Base-by-base conservation (phyloP, 1,140 invertebrate genomes). In the Pollicipes pollicipes region DNA sequence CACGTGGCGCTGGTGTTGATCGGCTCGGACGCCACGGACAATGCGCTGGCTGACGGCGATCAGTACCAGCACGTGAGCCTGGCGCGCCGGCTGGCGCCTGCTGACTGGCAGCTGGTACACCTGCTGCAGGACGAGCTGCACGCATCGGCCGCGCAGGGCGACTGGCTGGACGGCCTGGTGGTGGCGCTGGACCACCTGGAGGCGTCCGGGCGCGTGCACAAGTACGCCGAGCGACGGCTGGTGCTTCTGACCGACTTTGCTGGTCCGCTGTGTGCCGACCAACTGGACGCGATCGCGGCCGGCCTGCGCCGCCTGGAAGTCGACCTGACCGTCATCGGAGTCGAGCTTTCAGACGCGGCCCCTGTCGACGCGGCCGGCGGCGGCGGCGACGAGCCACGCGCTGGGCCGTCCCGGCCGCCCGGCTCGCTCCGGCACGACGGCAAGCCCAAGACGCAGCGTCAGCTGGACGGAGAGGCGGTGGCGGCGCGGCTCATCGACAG, bases 101-200 rank as follows among this genome's bases (percentile, higher is more conserved):
- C 79, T 0, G 78, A 79, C 73, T 83, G 82, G 79, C 78, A 82
- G 10, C 70, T 83, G 29, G 76, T 83, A 2, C 45, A 21, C 6
- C 8, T 58, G 45, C 45, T 58, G 13, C 77, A 83, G 0, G 78
- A 82, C 71, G 74, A 80, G 26, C 76, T 82, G 26, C 72, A 78
- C 70, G 74, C 78, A 0, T 78, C 77, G 16, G 75, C 75, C 37
- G 70, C 75, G 2, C 73, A 77, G 24, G 81, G 75, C 58, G 82
- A 83, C 74, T 82, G 82, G 83, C 68, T 83, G 72, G 82, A 83
- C 79, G 82, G 80, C 26, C 70, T 83, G 30, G 77, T 83, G 68
- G 82, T 83, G 30, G 82, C 79, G 32, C 75, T 82, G 72, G 80
- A 83, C 72, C 78, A 82, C 74, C 75, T 83, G 21, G 74, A 77